Evolutionary conservation across 37 sponge, comb jelly and placozoan species (phyloP).

Genomic region (Haliclona indistincta): DNA sequence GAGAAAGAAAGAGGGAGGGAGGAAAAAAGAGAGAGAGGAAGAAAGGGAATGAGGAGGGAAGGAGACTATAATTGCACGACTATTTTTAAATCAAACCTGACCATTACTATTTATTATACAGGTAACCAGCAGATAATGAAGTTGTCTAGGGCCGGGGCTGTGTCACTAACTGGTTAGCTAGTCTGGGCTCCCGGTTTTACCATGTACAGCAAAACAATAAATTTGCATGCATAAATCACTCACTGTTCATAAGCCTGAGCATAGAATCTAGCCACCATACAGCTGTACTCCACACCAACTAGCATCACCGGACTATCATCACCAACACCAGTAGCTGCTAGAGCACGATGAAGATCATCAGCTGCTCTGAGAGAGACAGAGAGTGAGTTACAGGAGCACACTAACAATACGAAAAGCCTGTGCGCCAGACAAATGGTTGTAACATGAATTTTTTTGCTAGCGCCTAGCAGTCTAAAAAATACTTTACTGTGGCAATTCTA

Average conservation of each 20-base stretch:
- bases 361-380: slow-evolving; percentile 35
- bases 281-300: slow-evolving; percentile 54
- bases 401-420: too few species aligned
- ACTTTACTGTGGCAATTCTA: too few species aligned
- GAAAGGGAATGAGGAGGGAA: neutral
- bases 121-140: too few species aligned
- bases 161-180: neutral
- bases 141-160: too few species aligned
- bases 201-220: neutral
- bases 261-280: slow-evolving; percentile 58
- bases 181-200: neutral
- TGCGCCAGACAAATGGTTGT: too few species aligned
- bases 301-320: slow-evolving; percentile 54
- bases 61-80: too few species aligned
- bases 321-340: slow-evolving; percentile 19
- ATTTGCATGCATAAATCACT: neutral
- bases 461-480: too few species aligned
- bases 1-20: neutral
- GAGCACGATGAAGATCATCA: slow-evolving; percentile 52
- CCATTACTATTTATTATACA: too few species aligned
- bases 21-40: neutral
- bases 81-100: too few species aligned
- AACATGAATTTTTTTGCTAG: too few species aligned
- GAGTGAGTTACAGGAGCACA: neutral
- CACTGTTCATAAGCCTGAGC: slow-evolving; percentile 65